These are phyloP conservation scores for Hippoglossus stenolepis DNA, from an alignment of 2,113 vertebrate genomes.

Conservation along the genomic window DNA sequence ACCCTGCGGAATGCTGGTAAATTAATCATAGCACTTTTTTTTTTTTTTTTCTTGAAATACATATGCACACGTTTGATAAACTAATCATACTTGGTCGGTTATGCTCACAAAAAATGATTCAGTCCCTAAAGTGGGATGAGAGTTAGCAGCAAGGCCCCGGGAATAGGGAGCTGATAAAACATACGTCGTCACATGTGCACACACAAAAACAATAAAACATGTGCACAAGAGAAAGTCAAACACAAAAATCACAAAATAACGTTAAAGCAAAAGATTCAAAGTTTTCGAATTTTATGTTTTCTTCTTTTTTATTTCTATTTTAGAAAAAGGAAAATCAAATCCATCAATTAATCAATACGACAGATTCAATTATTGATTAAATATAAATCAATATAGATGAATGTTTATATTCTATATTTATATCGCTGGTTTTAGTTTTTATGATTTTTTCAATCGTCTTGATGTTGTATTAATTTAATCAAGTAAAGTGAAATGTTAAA, in stretches of 20 bases:
- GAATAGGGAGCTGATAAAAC: slow-evolving; percentile 73
- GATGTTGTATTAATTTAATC: background rate
- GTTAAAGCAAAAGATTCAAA: background rate
- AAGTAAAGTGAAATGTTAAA: background rate
- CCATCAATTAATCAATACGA: background rate
- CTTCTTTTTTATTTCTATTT: background rate
- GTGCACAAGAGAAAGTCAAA: background rate
- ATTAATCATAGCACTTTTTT: slow-evolving; percentile 83
- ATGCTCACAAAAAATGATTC: slow-evolving; percentile 84
- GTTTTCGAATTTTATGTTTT: background rate
- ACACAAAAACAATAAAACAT: background rate
- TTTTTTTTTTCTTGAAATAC: slow-evolving; percentile 69
- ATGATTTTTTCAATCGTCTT: background rate
- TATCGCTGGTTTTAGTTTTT: background rate
- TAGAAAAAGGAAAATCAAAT: background rate
- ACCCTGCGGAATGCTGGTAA: slow-evolving; percentile 84
- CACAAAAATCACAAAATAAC: background rate
- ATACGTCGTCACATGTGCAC: slow-evolving; percentile 10
- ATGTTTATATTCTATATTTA: background rate
- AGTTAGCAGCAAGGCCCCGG: slow-evolving; percentile 80
- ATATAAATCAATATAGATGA: background rate
- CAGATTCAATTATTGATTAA: slow-evolving; percentile 2
- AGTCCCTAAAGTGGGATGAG: slow-evolving; percentile 83
- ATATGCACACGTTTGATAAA: slow-evolving; percentile 85
- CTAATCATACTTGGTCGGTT: slow-evolving; percentile 81